A percentile compares a stretch with the other conserved stretches of the same genome.
These are phyloP conservation scores for Coregonus clupeaformis DNA, from an alignment of 2,113 vertebrate species.

Conservation along the genomic window DNA sequence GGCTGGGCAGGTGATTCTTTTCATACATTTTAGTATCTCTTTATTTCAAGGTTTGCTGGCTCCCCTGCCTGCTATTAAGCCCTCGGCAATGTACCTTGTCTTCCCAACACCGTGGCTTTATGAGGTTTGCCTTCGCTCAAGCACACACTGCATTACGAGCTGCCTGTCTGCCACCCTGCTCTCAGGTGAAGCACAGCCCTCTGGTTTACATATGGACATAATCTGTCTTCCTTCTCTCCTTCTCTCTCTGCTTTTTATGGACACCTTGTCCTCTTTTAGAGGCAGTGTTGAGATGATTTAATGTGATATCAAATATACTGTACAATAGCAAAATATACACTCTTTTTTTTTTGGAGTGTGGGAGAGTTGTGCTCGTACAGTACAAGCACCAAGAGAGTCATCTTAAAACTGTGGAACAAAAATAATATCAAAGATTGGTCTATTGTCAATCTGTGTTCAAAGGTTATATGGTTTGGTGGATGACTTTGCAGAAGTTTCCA, in stretches of 20 bases:
- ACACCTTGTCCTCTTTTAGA: conserved; percentile 48
- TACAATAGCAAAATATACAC: conserved; percentile 43
- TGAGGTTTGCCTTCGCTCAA: conserved; percentile 18
- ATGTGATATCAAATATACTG: conserved; percentile 33
- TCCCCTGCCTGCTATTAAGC: conserved; percentile 64
- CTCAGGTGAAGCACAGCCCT: conserved; percentile 37
- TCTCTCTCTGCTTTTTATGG: conserved; percentile 43
- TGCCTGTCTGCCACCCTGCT: conserved; percentile 42
- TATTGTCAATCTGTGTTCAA: background rate
- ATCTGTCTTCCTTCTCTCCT: conserved; percentile 52
- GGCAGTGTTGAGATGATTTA: conserved; percentile 45
- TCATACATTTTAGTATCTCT: conserved; percentile 68
- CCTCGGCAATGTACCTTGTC: conserved; percentile 54
- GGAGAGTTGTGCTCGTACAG: background rate
- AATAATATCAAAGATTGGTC: background rate
- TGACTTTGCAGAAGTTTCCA: background rate
- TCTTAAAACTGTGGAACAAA: background rate
- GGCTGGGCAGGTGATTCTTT: conserved; percentile 63
- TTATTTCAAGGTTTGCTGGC: conserved; percentile 73
- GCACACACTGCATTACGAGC: conserved; percentile 32
- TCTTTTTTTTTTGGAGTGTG: conserved; percentile 35
- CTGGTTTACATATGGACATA: conserved; percentile 51
- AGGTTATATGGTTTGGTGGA: background rate
- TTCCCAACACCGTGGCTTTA: conserved; percentile 37
- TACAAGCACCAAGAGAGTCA: conserved; percentile 25